Percentiles rank a stretch among this genome's conserved stretches.
These are phyloP conservation scores for Calosoma granatense DNA, from an alignment of 1,140 invertebrate genomes.

Conservation along the genomic window DNA sequence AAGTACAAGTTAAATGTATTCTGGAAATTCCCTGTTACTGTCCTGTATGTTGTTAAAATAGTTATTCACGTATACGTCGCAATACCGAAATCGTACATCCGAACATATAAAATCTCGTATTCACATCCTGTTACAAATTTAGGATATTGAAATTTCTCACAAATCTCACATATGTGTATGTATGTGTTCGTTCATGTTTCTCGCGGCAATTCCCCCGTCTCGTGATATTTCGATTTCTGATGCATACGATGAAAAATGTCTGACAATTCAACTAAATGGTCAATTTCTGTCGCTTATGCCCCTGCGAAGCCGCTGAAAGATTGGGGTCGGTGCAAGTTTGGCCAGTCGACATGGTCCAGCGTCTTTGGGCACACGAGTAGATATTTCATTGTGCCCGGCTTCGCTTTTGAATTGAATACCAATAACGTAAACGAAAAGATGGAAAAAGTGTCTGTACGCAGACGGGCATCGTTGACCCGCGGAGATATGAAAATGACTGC, in stretches of 20 bases:
- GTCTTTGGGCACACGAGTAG: background rate
- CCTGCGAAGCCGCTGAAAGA: background rate
- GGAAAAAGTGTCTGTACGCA: background rate
- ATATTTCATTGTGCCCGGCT: background rate
- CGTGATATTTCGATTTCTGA: background rate
- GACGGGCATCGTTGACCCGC: background rate
- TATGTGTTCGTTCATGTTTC: background rate
- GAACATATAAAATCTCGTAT: background rate
- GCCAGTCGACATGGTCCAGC: background rate
- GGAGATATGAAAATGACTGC: slow-evolving; percentile 4
- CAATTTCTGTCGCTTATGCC: background rate
- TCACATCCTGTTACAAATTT: slow-evolving; percentile 5
- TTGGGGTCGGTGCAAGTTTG: no score
- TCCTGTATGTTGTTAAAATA: background rate
- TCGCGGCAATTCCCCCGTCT: background rate
- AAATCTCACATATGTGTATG: background rate
- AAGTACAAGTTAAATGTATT: background rate
- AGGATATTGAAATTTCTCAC: slow-evolving; percentile 8
- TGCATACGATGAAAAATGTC: slow-evolving; percentile 7
- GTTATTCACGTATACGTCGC: background rate
- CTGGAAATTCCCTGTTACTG: background rate
- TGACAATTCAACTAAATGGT: slow-evolving; percentile 8
- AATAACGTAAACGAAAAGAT: slow-evolving; percentile 1
- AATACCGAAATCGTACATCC: background rate
- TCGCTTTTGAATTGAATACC: slow-evolving; percentile 3